These are phyloP conservation scores for Micromesistius poutassou DNA, from an alignment of 2,797 vertebrate species.

Conservation along the genomic window DNA sequence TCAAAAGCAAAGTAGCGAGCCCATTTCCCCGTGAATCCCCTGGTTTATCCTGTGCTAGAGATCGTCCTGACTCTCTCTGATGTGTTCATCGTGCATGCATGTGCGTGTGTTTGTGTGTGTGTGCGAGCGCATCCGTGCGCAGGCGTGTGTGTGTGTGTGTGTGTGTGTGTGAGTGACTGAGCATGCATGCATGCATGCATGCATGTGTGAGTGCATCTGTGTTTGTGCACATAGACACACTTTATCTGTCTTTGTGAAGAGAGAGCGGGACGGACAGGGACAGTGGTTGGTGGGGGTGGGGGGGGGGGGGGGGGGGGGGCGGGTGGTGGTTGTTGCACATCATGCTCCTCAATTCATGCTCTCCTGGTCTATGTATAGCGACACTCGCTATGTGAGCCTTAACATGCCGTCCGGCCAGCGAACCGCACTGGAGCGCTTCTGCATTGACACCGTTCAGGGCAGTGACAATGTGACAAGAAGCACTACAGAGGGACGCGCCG, in stretches of 20 bases:
- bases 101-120: background rate
- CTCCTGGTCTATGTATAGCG: slow-evolving; percentile 48
- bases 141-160: background rate
- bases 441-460: slow-evolving; percentile 45
- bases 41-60: background rate
- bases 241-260: background rate
- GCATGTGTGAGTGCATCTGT: background rate
- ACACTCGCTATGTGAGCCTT: slow-evolving; percentile 58
- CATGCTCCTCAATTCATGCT: slow-evolving; percentile 47
- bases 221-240: background rate
- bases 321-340: slow-evolving; percentile 2
- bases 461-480: slow-evolving; percentile 25
- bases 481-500: slow-evolving; percentile 33
- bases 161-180: too few species aligned
- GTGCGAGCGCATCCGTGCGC: background rate
- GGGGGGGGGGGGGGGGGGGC: background rate
- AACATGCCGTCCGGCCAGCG: slow-evolving; percentile 33
- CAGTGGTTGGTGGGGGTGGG: too few species aligned
- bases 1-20: slow-evolving; percentile 51
- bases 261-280: background rate
- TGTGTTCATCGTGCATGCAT: background rate
- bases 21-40: background rate
- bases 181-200: background rate
- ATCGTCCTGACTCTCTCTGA: background rate
- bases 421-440: slow-evolving; percentile 26